A percentile compares a stretch with the other conserved stretches of the same genome.
These are phyloP conservation scores for Archips xylosteana DNA, from an alignment of 2,888 invertebrate genomes.

Conservation along the genomic window DNA sequence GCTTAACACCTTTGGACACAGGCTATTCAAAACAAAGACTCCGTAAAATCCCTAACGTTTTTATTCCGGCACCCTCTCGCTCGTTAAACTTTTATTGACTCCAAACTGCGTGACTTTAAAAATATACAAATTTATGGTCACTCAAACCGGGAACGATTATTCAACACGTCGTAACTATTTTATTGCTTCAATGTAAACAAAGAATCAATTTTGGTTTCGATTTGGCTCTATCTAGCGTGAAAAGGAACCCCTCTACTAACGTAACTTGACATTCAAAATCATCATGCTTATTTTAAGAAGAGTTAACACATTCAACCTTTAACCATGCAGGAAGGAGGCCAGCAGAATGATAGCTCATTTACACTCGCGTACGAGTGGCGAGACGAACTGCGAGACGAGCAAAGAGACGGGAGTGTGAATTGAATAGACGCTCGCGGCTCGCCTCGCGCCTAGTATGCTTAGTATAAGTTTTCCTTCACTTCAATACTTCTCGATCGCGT, in stretches of 20 bases:
- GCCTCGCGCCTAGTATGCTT: too few relatives aligned
- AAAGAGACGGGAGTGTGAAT: too few relatives aligned
- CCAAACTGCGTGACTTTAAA: slow-evolving; percentile 82
- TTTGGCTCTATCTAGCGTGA: not conserved
- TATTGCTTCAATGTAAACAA: slow-evolving; percentile 82
- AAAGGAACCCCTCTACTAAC: not conserved
- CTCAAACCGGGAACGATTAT: slow-evolving; percentile 82
- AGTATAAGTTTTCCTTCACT: too few relatives aligned
- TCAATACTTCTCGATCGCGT: too few relatives aligned
- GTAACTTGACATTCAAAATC: too few relatives aligned
- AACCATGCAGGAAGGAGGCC: too few relatives aligned
- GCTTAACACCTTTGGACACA: slow-evolving; percentile 17
- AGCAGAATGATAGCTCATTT: too few relatives aligned
- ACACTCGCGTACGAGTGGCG: too few relatives aligned
- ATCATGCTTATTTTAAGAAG: too few relatives aligned
- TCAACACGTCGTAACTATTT: slow-evolving; percentile 85
- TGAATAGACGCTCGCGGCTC: too few relatives aligned
- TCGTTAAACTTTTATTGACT: slow-evolving; percentile 85
- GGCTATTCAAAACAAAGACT: slow-evolving; percentile 48
- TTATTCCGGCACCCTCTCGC: slow-evolving; percentile 75
- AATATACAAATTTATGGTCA: slow-evolving; percentile 85
- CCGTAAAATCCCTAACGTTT: slow-evolving; percentile 71
- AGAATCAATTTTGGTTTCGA: slow-evolving; percentile 68
- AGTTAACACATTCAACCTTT: too few relatives aligned
- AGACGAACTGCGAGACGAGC: too few relatives aligned